Percentiles rank a stretch among this genome's conserved stretches.
phyloP scores from a whole-genome alignment of 2,113 vertebrate species.

The Elephantulus edwardii region DNA sequence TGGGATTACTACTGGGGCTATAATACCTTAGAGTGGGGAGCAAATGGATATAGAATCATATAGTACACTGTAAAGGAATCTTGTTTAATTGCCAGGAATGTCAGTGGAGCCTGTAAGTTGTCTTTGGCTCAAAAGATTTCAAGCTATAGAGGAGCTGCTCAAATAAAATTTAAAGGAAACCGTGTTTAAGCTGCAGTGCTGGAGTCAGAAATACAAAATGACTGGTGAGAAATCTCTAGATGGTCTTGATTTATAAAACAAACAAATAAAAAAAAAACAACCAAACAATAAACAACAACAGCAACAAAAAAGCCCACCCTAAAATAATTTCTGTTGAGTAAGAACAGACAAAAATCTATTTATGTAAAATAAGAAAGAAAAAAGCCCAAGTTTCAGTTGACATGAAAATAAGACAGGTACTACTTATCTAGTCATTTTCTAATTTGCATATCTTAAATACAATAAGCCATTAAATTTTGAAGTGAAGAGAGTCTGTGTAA shows the following conservation, averaged over 20 bases:
- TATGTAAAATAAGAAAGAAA: neutral
- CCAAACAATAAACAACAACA: no score
- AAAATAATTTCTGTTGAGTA: no score
- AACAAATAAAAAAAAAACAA: no score
- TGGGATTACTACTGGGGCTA: neutral
- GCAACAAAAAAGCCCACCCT: no score
- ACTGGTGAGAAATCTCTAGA: neutral
- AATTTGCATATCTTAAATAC: neutral
- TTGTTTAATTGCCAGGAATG: neutral
- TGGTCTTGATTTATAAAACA: neutral
- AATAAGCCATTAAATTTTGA: neutral
- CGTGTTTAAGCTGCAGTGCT: neutral
- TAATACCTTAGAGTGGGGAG: neutral
- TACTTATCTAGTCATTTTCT: neutral
- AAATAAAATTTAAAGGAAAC: neutral
- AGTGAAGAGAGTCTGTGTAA: neutral
- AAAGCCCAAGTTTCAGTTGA: neutral
- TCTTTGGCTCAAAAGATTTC: neutral
- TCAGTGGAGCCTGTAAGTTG: neutral
- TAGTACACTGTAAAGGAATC: neutral
- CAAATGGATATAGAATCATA: neutral
- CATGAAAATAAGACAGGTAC: neutral
- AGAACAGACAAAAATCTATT: neutral
- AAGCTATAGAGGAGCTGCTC: neutral
- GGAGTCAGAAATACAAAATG: neutral